Evolutionary conservation across 2,113 vertebrate species (phyloP), one percentile per base, ranked within the genome.

Genomic region (Sapayoa aenigma): DNA sequence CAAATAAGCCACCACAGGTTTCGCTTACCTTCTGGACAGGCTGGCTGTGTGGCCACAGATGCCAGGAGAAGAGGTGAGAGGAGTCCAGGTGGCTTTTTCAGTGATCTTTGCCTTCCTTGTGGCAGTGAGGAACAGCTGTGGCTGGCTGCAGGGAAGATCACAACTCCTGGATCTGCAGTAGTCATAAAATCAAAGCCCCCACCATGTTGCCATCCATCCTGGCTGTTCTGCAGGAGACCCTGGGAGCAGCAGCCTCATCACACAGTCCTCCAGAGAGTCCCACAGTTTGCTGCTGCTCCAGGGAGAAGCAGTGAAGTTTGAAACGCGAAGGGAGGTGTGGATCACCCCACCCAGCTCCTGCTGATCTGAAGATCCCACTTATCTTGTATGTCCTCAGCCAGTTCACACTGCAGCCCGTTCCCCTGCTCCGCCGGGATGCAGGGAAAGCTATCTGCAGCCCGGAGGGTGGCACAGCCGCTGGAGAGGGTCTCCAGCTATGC

Each of bases 351-450:
- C 56, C 90, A 42, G 80, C 84, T 94, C 69, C 84, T 31, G 60
- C 81, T 72, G 81, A 84, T 31, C 58, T 52, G 7, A n/a, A 46
- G 69, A 20, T 68, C 77, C 60, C 33, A 28, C 58, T 49, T 69
- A 35, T 78, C 46, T 37, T 10, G 6, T 27, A 58, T 46, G 49
- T 84, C 49, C 77, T 84, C 69, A 59, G 69, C n/a, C 41, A 4
- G 8, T 59, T 52, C 56, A 11, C 8, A 0, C 49, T 47, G 83
- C 44, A 50, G 75, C 50, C 60, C 3, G 7, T 35, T 71, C 28
- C 19, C 44, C 22, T 0, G 3, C 5, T 0, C 52, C 39, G 65
- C 33, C 0, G 1, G 77, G 41, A 19, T 44, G 30, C 0, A 0
- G 15, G 56, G 35, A 30, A 46, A 59, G 46, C 30, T 63, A 33